Percentiles rank a stretch among this genome's conserved stretches.
phyloP scores from a whole-genome alignment of 2,113 vertebrate species.

The Centropristis striata region DNA sequence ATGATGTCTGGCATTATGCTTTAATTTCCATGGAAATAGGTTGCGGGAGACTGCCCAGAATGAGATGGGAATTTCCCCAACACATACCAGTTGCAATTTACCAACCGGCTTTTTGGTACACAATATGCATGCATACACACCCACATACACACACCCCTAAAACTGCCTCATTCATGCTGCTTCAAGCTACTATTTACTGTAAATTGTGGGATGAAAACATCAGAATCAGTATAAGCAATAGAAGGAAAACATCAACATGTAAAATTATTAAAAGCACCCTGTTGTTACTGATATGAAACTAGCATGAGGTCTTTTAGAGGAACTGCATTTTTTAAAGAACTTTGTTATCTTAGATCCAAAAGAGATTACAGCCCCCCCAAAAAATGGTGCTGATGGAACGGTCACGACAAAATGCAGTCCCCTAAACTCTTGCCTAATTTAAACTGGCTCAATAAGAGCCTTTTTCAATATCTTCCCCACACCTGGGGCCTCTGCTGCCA shows the following conservation, averaged over 20 bases:
- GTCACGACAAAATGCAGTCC: slow-evolving; percentile 48
- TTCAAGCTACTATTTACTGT: slow-evolving; percentile 6
- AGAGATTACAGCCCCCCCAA: background rate
- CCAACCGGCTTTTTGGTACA: slow-evolving; percentile 19
- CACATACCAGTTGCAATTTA: slow-evolving; percentile 52
- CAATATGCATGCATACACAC: slow-evolving; percentile 17
- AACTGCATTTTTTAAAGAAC: background rate
- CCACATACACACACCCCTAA: background rate
- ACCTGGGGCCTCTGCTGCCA: slow-evolving; percentile 69
- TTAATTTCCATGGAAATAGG: slow-evolving; percentile 76
- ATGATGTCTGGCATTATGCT: slow-evolving; percentile 49
- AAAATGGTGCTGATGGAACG: slow-evolving; percentile 31
- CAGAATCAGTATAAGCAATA: background rate
- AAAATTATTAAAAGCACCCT: slow-evolving; percentile 10
- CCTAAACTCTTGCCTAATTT: slow-evolving; percentile 68
- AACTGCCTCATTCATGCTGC: background rate
- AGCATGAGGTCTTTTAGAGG: background rate
- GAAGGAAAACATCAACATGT: slow-evolving; percentile 5
- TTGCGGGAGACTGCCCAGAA: slow-evolving; percentile 45
- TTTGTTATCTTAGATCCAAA: slow-evolving; percentile 21
- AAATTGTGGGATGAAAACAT: background rate
- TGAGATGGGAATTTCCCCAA: slow-evolving; percentile 51
- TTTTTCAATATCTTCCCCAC: slow-evolving; percentile 73
- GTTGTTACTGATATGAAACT: slow-evolving; percentile 18
- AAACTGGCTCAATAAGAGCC: slow-evolving; percentile 60